A percentile compares a stretch with the other conserved stretches of the same genome.
These are phyloP conservation scores for Aphelenchoides besseyi DNA, from an alignment of 1,140 invertebrate species.

Conservation along the genomic window DNA sequence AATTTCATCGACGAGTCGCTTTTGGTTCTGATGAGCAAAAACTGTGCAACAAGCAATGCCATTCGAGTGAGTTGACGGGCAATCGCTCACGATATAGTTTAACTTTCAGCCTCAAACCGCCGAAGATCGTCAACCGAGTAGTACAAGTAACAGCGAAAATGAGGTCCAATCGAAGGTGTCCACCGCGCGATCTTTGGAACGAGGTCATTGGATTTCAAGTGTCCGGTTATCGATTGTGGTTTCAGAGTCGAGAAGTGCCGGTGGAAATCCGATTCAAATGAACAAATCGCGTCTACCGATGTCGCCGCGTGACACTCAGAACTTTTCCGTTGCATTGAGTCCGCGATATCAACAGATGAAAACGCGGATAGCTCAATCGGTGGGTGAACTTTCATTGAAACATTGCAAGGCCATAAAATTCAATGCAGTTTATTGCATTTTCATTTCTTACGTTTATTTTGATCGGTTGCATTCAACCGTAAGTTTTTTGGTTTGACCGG, in stretches of 20 bases:
- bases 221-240: not conserved
- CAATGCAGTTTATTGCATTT: not conserved
- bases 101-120: not conserved
- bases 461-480: not conserved
- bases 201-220: not conserved
- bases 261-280: not conserved
- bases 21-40: conserved; percentile 14
- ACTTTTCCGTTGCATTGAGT: not conserved
- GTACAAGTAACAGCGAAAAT: not conserved
- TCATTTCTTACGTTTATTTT: not conserved
- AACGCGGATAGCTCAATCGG: not conserved
- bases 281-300: not conserved
- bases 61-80: not conserved
- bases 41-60: not conserved
- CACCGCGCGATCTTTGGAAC: not conserved
- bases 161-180: not conserved
- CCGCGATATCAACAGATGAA: not conserved
- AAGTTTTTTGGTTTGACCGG: not conserved
- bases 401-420: not conserved
- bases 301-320: not conserved
- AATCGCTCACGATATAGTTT: not conserved
- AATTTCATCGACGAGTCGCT: conserved; percentile 20
- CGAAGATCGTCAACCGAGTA: not conserved
- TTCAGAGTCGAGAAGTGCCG: not conserved
- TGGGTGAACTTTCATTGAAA: not conserved